A percentile compares a stretch with the other conserved stretches of the same genome.
phyloP scores from a whole-genome alignment of 2,797 vertebrate genomes.

The Gobionotothen gibberifrons region DNA sequence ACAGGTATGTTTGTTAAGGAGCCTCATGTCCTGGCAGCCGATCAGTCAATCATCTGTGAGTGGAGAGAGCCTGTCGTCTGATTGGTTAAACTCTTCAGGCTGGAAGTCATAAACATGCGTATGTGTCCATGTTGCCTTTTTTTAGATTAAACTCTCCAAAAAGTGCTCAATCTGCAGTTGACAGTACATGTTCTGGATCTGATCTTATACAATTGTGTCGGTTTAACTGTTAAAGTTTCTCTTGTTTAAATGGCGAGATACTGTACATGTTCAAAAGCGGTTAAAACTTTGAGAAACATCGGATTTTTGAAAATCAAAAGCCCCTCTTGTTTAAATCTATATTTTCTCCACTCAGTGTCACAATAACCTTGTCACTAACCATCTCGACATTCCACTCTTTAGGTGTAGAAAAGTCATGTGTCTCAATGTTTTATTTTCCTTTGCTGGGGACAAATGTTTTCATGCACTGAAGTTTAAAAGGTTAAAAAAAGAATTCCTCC shows the following conservation, averaged over 20 bases:
- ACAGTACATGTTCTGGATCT: constrained; percentile 5
- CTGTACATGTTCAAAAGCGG: not conserved
- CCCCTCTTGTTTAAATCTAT: not conserved
- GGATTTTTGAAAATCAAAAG: no score
- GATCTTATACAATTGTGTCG: not conserved
- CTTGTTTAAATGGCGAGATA: not conserved
- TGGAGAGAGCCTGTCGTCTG: constrained; percentile 24
- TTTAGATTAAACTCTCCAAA: not conserved
- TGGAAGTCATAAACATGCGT: not conserved
- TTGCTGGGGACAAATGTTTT: constrained; percentile 88
- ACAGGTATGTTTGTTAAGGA: constrained; percentile 10
- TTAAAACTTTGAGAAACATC: not conserved
- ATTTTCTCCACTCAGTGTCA: constrained; percentile 77
- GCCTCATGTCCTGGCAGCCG: constrained; percentile 36
- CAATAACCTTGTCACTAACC: constrained; percentile 82
- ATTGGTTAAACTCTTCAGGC: constrained; percentile 4
- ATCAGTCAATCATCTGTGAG: constrained; percentile 48
- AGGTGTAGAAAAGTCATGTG: constrained; percentile 85
- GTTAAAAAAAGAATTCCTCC: constrained; percentile 51
- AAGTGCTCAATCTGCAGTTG: not conserved
- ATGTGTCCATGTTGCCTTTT: not conserved
- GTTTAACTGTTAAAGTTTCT: not conserved
- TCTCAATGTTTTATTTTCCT: constrained; percentile 81
- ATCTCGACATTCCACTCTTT: constrained; percentile 90
- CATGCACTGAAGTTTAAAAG: constrained; percentile 88